Conservation (phyloP, 1,140 invertebrate species). For the Hestina assimilis region DNA sequence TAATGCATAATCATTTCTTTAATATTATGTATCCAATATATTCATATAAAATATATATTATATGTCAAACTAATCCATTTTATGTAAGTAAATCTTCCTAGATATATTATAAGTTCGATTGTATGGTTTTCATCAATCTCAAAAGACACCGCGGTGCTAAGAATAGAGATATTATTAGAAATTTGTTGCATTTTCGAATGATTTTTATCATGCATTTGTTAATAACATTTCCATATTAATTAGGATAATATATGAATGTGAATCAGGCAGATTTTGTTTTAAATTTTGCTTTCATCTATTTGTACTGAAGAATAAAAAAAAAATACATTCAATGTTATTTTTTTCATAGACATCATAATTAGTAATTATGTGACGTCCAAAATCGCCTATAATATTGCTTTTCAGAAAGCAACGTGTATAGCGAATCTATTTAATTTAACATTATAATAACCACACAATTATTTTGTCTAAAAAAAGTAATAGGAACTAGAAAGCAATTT, state of each 20-base stretch:
- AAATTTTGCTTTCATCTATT: neutral
- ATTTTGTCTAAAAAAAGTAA: too few relatives aligned
- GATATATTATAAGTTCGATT: constrained; percentile 48
- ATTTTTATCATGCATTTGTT: constrained; percentile 50
- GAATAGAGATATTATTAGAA: constrained; percentile 43
- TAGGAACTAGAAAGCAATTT: too few relatives aligned
- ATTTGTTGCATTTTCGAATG: constrained; percentile 46
- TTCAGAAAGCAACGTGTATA: too few relatives aligned
- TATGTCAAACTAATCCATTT: constrained; percentile 49
- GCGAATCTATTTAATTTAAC: too few relatives aligned
- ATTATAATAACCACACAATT: too few relatives aligned
- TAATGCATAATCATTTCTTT: constrained; percentile 8
- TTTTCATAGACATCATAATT: too few relatives aligned
- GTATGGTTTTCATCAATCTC: constrained; percentile 53
- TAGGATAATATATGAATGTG: constrained; percentile 2
- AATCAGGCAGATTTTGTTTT: neutral
- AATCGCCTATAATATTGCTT: too few relatives aligned
- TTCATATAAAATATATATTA: too few relatives aligned
- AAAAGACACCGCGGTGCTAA: constrained; percentile 59
- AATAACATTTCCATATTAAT: constrained; percentile 10
- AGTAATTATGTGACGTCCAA: too few relatives aligned
- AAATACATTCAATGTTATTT: too few relatives aligned
- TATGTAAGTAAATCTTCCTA: constrained; percentile 44
- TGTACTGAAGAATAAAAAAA: too few relatives aligned
- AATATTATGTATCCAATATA: constrained; percentile 14